A percentile compares a stretch with the other conserved stretches of the same genome.
Evolutionary conservation across 2,888 invertebrate species (phyloP).

Genomic region (Psylliodes chrysocephalus): DNA sequence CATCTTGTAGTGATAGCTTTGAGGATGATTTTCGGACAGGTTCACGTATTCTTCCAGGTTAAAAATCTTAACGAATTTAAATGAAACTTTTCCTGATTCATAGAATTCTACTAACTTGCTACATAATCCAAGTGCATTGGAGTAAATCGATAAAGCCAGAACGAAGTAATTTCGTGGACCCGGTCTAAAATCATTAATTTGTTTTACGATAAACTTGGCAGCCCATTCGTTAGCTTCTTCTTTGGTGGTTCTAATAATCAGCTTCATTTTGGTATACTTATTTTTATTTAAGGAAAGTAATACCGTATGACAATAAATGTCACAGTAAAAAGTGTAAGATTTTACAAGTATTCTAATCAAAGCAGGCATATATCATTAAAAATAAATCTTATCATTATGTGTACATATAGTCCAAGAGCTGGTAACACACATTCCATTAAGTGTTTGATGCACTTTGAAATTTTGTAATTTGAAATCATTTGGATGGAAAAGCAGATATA

Average conservation of each 20-base stretch:
- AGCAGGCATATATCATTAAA: too few species aligned
- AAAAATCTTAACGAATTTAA: conserved; percentile 94
- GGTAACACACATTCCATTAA: too few species aligned
- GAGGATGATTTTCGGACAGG: conserved; percentile 87
- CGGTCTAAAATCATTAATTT: conserved; percentile 70
- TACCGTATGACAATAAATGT: too few species aligned
- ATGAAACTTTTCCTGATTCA: conserved; percentile 85
- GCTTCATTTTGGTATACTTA: background rate
- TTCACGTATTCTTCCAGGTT: conserved; percentile 99
- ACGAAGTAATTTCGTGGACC: conserved; percentile 86
- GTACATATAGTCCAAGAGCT: too few species aligned
- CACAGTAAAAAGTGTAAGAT: too few species aligned
- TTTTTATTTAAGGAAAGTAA: too few species aligned
- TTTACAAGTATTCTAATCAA: too few species aligned
- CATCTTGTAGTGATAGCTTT: conserved; percentile 97
- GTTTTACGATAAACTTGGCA: conserved; percentile 91
- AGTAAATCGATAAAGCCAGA: conserved; percentile 82
- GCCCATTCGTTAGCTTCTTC: conserved; percentile 77
- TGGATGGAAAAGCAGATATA: too few species aligned
- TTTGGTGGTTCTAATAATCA: background rate
- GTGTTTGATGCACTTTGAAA: too few species aligned
- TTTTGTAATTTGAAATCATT: too few species aligned
- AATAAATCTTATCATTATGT: too few species aligned
- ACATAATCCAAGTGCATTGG: conserved; percentile 94
- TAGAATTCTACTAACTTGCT: conserved; percentile 86